Base-by-base conservation (phyloP, 2,888 invertebrate genomes). In the Pollenia angustigena region DNA sequence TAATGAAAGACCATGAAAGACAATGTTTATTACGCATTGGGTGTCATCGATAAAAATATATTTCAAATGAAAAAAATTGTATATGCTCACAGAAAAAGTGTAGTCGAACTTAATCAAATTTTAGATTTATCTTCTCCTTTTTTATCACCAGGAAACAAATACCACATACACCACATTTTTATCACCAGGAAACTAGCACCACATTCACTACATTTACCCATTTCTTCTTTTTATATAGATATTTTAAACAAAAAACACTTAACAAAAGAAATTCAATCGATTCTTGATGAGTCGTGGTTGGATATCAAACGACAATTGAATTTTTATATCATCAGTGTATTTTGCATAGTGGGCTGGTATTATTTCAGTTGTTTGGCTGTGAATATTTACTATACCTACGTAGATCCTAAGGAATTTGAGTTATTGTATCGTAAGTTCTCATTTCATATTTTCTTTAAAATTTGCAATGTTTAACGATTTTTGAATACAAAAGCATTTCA, bases 261-360 rank as follows among this genome's bases (percentile, higher is more conserved):
- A 14, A 64, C n/a, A 2, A 14, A 76, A 11, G 71, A 85, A 40
- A 83, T 88, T 48, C 40, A 14, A 7, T 10, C 48, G 23, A 81
- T 88, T 10, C 54, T 87, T 23, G 44, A 75, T 10, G 44, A 81
- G 0, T 85, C 88, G 0, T 88, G 87, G 87, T 0, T 54, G 14
- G 64, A 79, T 50, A 87, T 79, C 11, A 80, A 75, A 48, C 54
- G 66, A 1, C 87, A 88, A 54, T 48, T 81, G 11, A 58, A 68
- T 4, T 48, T 83, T 11, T 85, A 60, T 46, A 60, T 56, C 1
- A 40, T 11, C 16, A 23, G 56, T 16, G 74, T 74, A 9, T n/a
- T 54, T 42, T 18, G 60, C n/a, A 84, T 66, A 10, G 3, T 54
- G 14, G 14, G 62, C 14, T 81, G 68, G 69, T 85, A 79, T 48